Conservation (phyloP, 2,888 invertebrate genomes). For the Theretra japonica region DNA sequence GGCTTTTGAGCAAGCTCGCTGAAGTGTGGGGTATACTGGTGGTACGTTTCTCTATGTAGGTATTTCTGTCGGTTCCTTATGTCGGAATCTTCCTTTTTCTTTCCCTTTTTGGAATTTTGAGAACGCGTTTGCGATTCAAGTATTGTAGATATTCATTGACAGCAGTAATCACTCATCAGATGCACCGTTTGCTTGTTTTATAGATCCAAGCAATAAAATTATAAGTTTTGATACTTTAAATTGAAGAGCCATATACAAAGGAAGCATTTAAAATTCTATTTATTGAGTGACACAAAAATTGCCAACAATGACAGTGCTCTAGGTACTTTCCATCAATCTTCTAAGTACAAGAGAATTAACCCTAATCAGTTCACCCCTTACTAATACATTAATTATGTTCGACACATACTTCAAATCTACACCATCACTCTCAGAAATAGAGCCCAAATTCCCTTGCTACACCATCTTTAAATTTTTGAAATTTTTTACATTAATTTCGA, state of each 20-base stretch:
- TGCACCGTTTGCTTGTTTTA: too few relatives aligned
- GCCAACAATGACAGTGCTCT: constrained; percentile 2
- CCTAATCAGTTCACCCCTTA: constrained; percentile 28
- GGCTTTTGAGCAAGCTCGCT: not conserved
- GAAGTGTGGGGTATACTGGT: not conserved
- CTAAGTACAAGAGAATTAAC: constrained; percentile 26
- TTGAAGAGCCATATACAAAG: too few relatives aligned
- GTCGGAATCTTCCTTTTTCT: too few relatives aligned
- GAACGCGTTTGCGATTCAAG: too few relatives aligned
- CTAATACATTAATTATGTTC: constrained; percentile 22
- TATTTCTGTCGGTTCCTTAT: too few relatives aligned
- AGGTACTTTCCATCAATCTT: constrained; percentile 13
- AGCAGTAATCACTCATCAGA: too few relatives aligned
- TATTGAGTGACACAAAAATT: not conserved
- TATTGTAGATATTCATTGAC: too few relatives aligned
- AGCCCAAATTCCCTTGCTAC: not conserved
- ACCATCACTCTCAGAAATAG: constrained; percentile 25
- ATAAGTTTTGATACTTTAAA: too few relatives aligned
- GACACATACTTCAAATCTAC: not conserved
- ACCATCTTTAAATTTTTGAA: not conserved
- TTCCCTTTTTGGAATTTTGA: too few relatives aligned
- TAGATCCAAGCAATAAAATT: too few relatives aligned
- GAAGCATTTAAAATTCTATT: not conserved
- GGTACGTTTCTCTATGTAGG: not conserved
- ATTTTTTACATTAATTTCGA: constrained; percentile 33